Base-by-base conservation (phyloP, 2,113 vertebrate species). In the Trichomycterus rosablanca region DNA sequence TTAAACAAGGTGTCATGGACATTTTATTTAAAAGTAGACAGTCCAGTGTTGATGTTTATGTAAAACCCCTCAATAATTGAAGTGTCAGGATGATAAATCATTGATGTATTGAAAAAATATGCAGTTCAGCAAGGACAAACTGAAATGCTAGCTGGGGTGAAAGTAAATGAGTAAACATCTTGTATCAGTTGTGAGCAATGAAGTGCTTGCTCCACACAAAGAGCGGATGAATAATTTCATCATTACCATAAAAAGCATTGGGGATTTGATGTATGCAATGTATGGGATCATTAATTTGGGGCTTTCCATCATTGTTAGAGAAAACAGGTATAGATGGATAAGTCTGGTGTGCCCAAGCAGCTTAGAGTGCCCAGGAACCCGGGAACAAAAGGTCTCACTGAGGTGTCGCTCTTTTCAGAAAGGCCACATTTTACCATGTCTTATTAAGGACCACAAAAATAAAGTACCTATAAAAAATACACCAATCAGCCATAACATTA, bases 381-480 rank as follows among this genome's bases (percentile, higher is more conserved):
- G 51, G 55, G 53, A 58, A 67, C 61, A 10, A 18, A 40, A 58
- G 28, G 45, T 53, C 22, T 52, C 22, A 20, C 62, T 53, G 73
- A 80, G 72, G 66, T 44, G 39, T 61, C 72, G 52, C 20, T 23
- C 7, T 30, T 7, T 30, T 7, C 26, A 30, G 26, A 7, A 7
- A 30, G 7, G 3, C 26, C 26, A 69, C 66, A 73, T 39, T 46
- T 73, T 75, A 86, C 80, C 80, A 85, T 85, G 79, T 55, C 66
- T 76, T 46, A 77, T 78, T 68, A 80, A 79, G 79, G 76, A 42
- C 48, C 67, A 35, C 44, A n/a, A n/a, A n/a, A n/a, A n/a, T n/a
- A n/a, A n/a, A n/a, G n/a, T n/a, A n/a, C 62, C 58, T 30, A 70
- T 82, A 82, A 84, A 79, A 88, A 86, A 85, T 78, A 72, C 58